Evolutionary conservation across 2,888 invertebrate genomes (phyloP).

Genomic region (Neoascia interrupta): DNA sequence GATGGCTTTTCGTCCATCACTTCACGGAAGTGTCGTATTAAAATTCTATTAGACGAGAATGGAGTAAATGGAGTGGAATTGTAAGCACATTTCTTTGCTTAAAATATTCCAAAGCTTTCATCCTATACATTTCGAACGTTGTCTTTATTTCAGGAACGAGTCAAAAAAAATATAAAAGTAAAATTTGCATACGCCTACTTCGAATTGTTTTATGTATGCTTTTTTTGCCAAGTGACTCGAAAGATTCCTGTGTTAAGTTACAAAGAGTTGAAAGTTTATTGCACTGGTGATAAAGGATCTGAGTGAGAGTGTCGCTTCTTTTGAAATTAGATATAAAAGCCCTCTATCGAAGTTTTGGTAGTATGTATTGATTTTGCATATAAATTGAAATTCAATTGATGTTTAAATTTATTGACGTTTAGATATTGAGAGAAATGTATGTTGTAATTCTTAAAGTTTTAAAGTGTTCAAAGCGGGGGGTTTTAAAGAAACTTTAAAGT

Average conservation of each 20-base stretch:
- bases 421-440: no score
- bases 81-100: constrained; percentile 35
- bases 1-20: constrained; percentile 16
- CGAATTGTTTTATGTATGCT: neutral
- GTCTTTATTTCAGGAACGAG: neutral
- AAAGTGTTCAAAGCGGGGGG: no score
- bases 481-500: no score
- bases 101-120: constrained; percentile 39
- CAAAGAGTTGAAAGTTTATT: constrained; percentile 35
- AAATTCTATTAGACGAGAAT: constrained; percentile 38
- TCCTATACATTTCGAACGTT: constrained; percentile 1
- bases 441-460: no score
- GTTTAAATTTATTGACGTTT: constrained; percentile 27
- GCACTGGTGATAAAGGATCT: constrained; percentile 14
- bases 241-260: no score
- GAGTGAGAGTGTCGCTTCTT: neutral
- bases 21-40: constrained; percentile 35
- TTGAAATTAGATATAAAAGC: constrained; percentile 22
- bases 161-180: constrained; percentile 20
- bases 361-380: constrained; percentile 12
- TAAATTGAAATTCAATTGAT: constrained; percentile 25
- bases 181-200: constrained; percentile 40
- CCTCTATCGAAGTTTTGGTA: neutral
- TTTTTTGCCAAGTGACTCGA: constrained; percentile 3
- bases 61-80: constrained; percentile 39